These are phyloP conservation scores for Pheosia gnoma DNA, from an alignment of 2,888 invertebrate genomes.

Conservation along the genomic window DNA sequence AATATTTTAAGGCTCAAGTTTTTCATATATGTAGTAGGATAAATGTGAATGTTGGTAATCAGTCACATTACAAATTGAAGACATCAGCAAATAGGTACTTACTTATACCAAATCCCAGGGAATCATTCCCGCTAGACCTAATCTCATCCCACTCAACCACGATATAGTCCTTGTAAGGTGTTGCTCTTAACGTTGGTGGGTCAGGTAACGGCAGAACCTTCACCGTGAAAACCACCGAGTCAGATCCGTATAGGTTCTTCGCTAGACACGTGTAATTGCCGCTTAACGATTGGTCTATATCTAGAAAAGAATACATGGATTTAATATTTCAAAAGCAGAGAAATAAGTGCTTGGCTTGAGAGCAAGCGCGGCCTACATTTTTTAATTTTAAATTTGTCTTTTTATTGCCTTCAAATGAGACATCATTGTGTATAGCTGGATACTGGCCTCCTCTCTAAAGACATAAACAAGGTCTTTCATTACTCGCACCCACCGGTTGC, in stretches of 20 bases:
- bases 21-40: too few relatives aligned
- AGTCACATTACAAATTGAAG: too few relatives aligned
- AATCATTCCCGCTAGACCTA: conserved; percentile 57
- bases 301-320: conserved; percentile 60
- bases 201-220: conserved; percentile 90
- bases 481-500: too few relatives aligned
- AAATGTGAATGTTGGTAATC: too few relatives aligned
- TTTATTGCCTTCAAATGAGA: too few relatives aligned
- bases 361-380: too few relatives aligned
- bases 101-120: conserved; percentile 66
- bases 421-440: too few relatives aligned
- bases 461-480: too few relatives aligned
- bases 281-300: conserved; percentile 88
- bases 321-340: neutral
- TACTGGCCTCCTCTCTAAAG: too few relatives aligned
- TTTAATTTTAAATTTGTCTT: too few relatives aligned
- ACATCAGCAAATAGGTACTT: conserved; percentile 42
- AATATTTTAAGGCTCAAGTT: too few relatives aligned
- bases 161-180: conserved; percentile 77
- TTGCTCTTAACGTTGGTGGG: conserved; percentile 86
- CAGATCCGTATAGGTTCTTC: conserved; percentile 92
- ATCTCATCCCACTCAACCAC: conserved; percentile 88
- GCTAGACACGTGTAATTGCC: conserved; percentile 92
- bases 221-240: conserved; percentile 91
- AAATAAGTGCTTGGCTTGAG: neutral